Evolutionary conservation across 1,140 invertebrate genomes (phyloP).

Genomic region (Mycetomoellerius zeteki): DNA sequence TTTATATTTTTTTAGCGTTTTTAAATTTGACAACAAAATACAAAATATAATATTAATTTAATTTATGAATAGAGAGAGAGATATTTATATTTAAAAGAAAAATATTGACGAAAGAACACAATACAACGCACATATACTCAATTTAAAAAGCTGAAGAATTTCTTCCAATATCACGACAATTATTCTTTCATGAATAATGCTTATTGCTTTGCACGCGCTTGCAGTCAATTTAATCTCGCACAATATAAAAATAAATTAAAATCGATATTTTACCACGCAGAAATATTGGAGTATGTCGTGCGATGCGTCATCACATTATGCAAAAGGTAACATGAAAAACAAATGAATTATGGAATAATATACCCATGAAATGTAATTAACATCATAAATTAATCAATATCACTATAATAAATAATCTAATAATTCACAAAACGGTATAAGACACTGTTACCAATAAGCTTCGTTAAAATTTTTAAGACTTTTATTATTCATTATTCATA

Average conservation of each 20-base stretch:
- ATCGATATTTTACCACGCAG: constrained; percentile 48
- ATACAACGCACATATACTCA: background rate
- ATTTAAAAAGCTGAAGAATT: background rate
- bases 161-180: constrained; percentile 10
- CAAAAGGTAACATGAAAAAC: background rate
- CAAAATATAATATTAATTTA: constrained; percentile 24
- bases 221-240: constrained; percentile 48
- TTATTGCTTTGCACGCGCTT: constrained; percentile 10
- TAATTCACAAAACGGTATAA: constrained; percentile 1
- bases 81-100: background rate
- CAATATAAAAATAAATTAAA: constrained; percentile 48
- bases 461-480: background rate
- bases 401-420: background rate
- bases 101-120: background rate
- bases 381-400: constrained; percentile 18
- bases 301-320: background rate
- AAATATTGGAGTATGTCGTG: constrained; percentile 40
- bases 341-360: constrained; percentile 43
- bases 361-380: constrained; percentile 4
- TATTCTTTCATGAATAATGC: constrained; percentile 8
- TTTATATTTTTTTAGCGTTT: background rate
- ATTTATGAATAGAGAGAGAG: background rate
- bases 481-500: constrained; percentile 7
- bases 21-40: background rate
- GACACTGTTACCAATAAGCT: background rate